Percentiles rank a stretch among this genome's conserved stretches.
Evolutionary conservation across 2,113 vertebrate genomes (phyloP).

Genomic region (Daubentonia madagascariensis): DNA sequence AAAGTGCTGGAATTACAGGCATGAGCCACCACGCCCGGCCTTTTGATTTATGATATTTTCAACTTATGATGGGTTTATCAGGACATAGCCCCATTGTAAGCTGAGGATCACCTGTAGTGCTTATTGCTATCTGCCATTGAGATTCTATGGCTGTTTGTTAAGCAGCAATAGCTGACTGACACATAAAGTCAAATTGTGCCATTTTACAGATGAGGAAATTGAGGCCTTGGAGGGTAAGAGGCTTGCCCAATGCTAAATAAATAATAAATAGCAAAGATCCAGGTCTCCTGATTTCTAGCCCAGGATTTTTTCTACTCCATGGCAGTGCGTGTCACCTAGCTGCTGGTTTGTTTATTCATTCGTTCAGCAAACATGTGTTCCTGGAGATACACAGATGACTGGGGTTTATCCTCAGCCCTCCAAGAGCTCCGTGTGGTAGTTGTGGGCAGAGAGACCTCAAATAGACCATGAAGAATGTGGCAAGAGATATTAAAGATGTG

Average conservation of each 20-base stretch:
- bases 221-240: not conserved
- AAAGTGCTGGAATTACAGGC: too few relatives aligned
- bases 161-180: not conserved
- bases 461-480: not conserved
- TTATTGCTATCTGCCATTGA: too few relatives aligned
- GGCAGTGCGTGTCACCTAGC: not conserved
- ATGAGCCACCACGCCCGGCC: too few relatives aligned
- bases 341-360: not conserved
- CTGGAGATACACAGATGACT: not conserved
- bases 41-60: not conserved
- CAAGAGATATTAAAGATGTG: not conserved
- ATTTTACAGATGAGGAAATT: not conserved
- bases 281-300: not conserved
- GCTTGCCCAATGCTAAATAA: not conserved
- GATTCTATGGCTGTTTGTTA: not conserved
- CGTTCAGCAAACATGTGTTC: not conserved
- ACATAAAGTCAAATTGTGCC: not conserved
- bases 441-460: not conserved
- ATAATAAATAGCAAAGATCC: not conserved
- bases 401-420: not conserved
- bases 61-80: not conserved
- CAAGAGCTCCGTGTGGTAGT: not conserved
- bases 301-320: not conserved
- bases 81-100: not conserved
- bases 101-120: too few relatives aligned